Conservation (phyloP, 1,140 invertebrate species). For the Cherax quadricarinatus region DNA sequence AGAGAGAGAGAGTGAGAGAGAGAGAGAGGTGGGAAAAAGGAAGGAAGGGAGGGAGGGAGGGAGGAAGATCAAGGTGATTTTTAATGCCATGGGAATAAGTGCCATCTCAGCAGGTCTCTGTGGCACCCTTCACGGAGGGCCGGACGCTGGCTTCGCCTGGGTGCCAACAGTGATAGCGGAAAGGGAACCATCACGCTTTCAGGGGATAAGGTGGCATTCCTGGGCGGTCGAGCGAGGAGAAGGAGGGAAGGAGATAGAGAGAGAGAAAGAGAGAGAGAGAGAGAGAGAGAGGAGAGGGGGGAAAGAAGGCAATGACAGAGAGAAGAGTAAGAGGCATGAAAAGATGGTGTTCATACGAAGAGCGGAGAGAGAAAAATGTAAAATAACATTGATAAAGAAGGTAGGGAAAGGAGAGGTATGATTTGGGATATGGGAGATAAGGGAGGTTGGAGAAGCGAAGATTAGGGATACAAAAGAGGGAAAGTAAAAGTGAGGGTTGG, state of each 20-base stretch:
- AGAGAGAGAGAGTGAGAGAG: too few relatives aligned
- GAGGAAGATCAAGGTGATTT: too few relatives aligned
- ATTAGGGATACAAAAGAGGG: too few relatives aligned
- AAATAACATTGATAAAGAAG: too few relatives aligned
- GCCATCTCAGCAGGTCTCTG: not conserved
- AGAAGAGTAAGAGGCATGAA: not conserved
- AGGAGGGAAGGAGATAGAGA: not conserved
- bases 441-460: too few relatives aligned
- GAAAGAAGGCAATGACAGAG: slow-evolving; percentile 3
- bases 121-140: not conserved
- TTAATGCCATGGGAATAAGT: not conserved
- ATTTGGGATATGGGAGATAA: too few relatives aligned
- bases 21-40: too few relatives aligned
- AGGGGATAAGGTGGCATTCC: not conserved
- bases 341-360: too few relatives aligned
- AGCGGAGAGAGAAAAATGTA: too few relatives aligned
- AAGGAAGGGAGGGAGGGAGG: too few relatives aligned
- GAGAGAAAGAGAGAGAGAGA: slow-evolving; percentile 6
- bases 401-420: too few relatives aligned
- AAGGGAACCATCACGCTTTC: not conserved
- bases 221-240: not conserved
- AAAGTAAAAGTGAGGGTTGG: too few relatives aligned
- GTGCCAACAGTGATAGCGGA: not conserved
- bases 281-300: slow-evolving; percentile 36
- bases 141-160: not conserved